Evolutionary conservation across 1,140 invertebrate species (phyloP).

Genomic region (Meloidogyne exigua): DNA sequence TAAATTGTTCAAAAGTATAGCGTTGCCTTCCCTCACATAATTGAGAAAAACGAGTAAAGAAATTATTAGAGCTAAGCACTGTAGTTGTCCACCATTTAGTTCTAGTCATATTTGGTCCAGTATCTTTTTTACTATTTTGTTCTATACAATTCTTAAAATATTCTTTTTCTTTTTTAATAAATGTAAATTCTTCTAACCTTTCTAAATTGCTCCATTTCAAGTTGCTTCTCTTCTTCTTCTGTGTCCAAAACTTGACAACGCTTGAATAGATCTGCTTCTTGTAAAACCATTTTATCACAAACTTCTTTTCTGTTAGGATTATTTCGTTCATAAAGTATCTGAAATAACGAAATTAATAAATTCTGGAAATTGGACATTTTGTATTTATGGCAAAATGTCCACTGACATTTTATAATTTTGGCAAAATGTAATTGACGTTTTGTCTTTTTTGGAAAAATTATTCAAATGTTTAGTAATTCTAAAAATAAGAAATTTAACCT

Average conservation of each 20-base stretch:
- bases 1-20: slow-evolving; percentile 30
- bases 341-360: not conserved
- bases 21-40: slow-evolving; percentile 7
- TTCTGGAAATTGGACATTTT: not conserved
- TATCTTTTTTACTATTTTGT: slow-evolving; percentile 11
- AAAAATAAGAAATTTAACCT: slow-evolving; percentile 38
- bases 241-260: slow-evolving; percentile 54
- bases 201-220: slow-evolving; percentile 24
- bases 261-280: slow-evolving; percentile 54
- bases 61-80: slow-evolving; percentile 8
- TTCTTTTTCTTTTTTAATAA: not conserved
- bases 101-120: slow-evolving; percentile 10
- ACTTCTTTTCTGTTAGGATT: slow-evolving; percentile 47
- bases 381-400: not conserved
- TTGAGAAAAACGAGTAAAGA: slow-evolving; percentile 26
- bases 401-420: slow-evolving; percentile 11
- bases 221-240: slow-evolving; percentile 28
- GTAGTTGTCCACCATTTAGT: not conserved
- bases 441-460: too few species aligned
- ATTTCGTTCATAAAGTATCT: slow-evolving; percentile 41
- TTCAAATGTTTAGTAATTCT: too few species aligned
- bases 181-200: slow-evolving; percentile 13
- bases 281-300: slow-evolving; percentile 44
- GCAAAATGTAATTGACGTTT: not conserved
- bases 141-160: not conserved